phyloP scores from a whole-genome alignment of 2,113 vertebrate genomes.

The Rhadina sibilatrix region DNA sequence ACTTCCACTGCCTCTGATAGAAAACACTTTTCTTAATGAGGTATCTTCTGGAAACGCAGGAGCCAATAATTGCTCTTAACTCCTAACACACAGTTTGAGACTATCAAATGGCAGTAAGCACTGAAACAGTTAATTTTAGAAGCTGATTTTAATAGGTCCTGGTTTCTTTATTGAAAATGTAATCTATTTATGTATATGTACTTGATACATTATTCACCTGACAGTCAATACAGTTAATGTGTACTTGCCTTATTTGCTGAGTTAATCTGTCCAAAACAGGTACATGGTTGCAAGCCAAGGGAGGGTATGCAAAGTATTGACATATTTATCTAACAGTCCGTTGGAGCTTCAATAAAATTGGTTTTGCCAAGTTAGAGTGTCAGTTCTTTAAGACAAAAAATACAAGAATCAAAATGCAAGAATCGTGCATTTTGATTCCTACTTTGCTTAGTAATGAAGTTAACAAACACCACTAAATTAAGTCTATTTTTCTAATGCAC shows the following conservation, averaged over 20 bases:
- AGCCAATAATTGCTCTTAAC: neutral
- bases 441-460: neutral
- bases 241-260: slow-evolving; percentile 42
- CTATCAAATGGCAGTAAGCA: neutral
- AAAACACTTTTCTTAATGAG: neutral
- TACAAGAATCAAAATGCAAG: neutral
- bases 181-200: slow-evolving; percentile 26
- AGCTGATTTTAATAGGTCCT: slow-evolving; percentile 21
- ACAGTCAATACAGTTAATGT: slow-evolving; percentile 31
- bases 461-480: neutral
- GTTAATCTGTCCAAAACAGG: slow-evolving; percentile 26
- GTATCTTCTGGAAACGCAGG: neutral
- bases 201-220: slow-evolving; percentile 38
- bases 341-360: slow-evolving; percentile 1
- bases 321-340: neutral
- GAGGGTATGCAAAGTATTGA: neutral
- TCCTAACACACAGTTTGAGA: neutral
- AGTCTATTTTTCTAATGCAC: neutral
- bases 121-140: slow-evolving; percentile 23
- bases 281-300: neutral
- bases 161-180: slow-evolving; percentile 39
- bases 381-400: neutral
- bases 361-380: neutral
- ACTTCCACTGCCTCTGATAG: neutral
- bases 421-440: neutral